A percentile compares a stretch with the other conserved stretches of the same genome.
phyloP scores from a whole-genome alignment of 2,113 vertebrate species.

The Dicentrarchus labrax region DNA sequence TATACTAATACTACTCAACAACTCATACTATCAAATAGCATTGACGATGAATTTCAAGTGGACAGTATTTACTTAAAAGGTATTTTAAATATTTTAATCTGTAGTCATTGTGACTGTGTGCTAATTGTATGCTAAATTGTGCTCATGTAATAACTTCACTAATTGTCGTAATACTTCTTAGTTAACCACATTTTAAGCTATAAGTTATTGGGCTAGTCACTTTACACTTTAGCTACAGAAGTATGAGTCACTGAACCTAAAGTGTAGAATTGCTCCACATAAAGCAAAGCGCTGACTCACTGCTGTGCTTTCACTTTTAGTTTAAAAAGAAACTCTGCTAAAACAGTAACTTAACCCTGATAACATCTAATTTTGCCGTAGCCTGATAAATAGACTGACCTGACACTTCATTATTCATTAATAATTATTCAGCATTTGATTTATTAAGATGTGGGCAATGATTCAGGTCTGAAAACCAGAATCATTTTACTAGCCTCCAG shows the following conservation, averaged over 20 bases:
- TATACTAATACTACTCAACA: not conserved
- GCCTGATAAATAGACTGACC: constrained; percentile 19
- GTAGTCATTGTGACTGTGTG: not conserved
- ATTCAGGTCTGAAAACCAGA: constrained; percentile 21
- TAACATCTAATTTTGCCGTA: constrained; percentile 1
- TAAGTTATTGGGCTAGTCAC: not conserved
- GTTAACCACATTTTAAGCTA: no score
- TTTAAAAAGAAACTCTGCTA: constrained; percentile 18
- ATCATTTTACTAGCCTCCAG: constrained; percentile 5
- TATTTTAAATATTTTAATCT: not conserved
- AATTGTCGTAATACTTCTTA: not conserved
- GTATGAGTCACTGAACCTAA: constrained; percentile 41
- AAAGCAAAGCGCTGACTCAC: constrained; percentile 51
- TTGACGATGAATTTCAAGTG: not conserved
- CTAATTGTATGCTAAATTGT: not conserved
- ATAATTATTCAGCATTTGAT: constrained; percentile 22
- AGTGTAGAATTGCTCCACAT: constrained; percentile 30
- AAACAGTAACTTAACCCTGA: constrained; percentile 12
- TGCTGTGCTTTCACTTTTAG: constrained; percentile 23
- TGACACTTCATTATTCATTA: constrained; percentile 30
- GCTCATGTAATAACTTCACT: not conserved
- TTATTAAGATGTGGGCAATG: not conserved
- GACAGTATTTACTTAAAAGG: not conserved
- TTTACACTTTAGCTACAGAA: constrained; percentile 29
- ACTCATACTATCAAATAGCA: not conserved